Base-by-base conservation (phyloP, 2,888 invertebrate species). In the Ichneumoninae sp. region DNA sequence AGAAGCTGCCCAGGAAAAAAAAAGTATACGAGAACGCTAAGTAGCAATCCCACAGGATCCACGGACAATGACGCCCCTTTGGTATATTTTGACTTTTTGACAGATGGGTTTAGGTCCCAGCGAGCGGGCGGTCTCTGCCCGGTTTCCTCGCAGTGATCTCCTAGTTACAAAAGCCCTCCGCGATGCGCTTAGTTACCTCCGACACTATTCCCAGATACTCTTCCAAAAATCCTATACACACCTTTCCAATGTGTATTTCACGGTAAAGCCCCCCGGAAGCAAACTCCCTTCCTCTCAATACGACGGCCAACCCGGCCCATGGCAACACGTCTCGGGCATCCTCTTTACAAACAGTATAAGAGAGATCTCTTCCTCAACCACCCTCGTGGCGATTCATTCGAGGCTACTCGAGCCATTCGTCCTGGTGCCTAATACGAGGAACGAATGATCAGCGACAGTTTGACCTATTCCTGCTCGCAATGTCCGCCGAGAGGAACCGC, bases 71-170 rank as follows among this genome's bases (percentile, higher is more conserved):
- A 86, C 84, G 84, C 88, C 91, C 91, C 92, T 91, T 90, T 91
- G 90, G 91, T 92, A 88, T 93, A 93, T 93, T 93, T 93, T 93
- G 93, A 93, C 93, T 93, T 93, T 93, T 93, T 93, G 93, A 93
- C 93, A 93, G 93, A 93, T 93, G 93, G 93, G 90, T 87, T 47
- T 86, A 84, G 83, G 80, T 82, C 78, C 83, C 80, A 71, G 66
- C 62, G 83, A 79, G 79, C 86, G 71, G 88, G 87, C 85, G 86
- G 81, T 86, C 84, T 16, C 44, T 13, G 16, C 80, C 86, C 33
- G 33, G 22, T 62, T 52, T 40, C 54, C 47, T 72, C 36, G 30
- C 44, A 54, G 75, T 62, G n/a, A 72, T 54, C 40, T 62, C 33
- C 71, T 62, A 50, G 57, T 50, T 44, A 70, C 70, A 44, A 62